These are phyloP conservation scores for Sclerurus mexicanus DNA, from an alignment of 2,113 vertebrate genomes.

Conservation along the genomic window DNA sequence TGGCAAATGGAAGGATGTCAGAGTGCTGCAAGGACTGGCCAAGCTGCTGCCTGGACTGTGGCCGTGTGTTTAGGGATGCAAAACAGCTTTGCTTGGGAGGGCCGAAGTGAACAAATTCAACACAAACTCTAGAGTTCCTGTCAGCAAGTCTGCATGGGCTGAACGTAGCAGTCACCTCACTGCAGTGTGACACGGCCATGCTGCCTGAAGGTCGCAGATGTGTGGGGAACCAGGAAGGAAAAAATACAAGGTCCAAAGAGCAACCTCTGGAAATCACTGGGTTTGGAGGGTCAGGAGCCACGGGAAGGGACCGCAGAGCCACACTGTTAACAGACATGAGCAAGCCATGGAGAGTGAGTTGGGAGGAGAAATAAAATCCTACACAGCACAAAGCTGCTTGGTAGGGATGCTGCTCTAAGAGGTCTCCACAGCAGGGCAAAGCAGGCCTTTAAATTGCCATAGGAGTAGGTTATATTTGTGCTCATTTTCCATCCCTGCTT, in stretches of 20 bases:
- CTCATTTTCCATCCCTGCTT: not conserved
- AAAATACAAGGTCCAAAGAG: not conserved
- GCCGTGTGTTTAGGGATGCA: not conserved
- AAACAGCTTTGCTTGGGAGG: not conserved
- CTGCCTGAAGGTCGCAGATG: not conserved
- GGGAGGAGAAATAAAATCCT: not conserved
- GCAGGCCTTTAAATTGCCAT: not conserved
- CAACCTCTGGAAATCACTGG: not conserved
- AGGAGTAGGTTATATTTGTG: not conserved
- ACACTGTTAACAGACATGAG: not conserved
- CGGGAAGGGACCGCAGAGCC: not conserved
- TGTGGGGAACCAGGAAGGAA: not conserved
- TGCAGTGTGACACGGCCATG: not conserved
- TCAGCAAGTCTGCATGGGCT: not conserved
- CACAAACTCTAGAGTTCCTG: not conserved
- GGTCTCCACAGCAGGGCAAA: not conserved
- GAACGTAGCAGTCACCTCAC: rapidly evolving
- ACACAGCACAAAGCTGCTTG: not conserved
- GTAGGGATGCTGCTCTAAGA: not conserved
- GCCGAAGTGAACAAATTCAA: not conserved
- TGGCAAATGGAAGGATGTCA: not conserved
- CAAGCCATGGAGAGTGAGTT: not conserved
- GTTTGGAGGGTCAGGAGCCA: not conserved
- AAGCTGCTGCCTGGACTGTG: not conserved
- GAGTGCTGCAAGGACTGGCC: not conserved